A percentile compares a stretch with the other conserved stretches of the same genome.
Conservation (phyloP, 2,888 invertebrate genomes). For the Stenoptilia bipunctidactyla region DNA sequence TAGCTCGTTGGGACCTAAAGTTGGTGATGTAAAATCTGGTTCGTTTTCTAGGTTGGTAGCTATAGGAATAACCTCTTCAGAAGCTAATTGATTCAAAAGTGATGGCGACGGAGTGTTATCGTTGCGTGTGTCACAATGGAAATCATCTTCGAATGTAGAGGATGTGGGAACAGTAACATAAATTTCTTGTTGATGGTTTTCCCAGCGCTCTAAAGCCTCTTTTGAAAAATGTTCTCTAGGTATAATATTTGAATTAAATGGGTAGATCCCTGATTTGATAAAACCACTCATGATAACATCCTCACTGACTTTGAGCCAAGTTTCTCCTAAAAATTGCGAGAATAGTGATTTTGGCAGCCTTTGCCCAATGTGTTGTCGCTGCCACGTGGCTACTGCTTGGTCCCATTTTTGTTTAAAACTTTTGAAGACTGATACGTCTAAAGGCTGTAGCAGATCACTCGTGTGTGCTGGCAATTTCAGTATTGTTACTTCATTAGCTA, state of each 20-base stretch:
- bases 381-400: constrained; percentile 16
- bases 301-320: constrained; percentile 17
- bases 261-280: constrained; percentile 11
- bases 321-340: constrained; percentile 15
- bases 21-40: neutral
- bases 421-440: constrained; percentile 18
- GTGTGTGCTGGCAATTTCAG: constrained; percentile 18
- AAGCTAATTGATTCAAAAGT: neutral
- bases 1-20: neutral
- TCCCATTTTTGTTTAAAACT: constrained; percentile 21
- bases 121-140: neutral
- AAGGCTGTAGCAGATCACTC: constrained; percentile 18
- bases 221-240: constrained; percentile 9
- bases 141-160: neutral
- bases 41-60: neutral
- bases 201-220: constrained; percentile 12
- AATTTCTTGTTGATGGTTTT: constrained; percentile 8
- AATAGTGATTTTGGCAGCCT: constrained; percentile 17
- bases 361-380: constrained; percentile 13
- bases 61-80: neutral
- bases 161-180: constrained; percentile 3
- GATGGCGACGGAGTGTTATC: constrained; percentile 2
- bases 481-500: constrained; percentile 6
- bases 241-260: constrained; percentile 9
- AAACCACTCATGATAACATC: constrained; percentile 7